phyloP scores from a whole-genome alignment of 1,140 invertebrate species.

The Meloidogyne floridensis region DNA sequence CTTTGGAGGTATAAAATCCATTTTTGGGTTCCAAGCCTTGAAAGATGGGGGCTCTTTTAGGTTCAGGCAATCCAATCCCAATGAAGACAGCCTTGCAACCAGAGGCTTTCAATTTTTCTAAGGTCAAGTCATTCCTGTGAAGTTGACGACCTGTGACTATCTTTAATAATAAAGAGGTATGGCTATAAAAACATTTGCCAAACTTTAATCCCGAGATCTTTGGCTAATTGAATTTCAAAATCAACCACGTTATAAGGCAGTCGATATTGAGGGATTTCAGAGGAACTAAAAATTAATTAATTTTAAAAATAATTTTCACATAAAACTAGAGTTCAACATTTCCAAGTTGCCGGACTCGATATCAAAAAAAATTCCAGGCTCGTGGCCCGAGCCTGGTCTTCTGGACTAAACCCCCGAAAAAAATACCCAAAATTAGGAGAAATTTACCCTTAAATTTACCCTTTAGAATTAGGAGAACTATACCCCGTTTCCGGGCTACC shows the following conservation, averaged over 20 bases:
- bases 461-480: no score
- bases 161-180: constrained; percentile 50
- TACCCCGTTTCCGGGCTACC: no score
- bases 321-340: no score
- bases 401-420: no score
- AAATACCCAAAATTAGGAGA: no score
- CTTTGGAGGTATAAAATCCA: constrained; percentile 94
- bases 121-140: constrained; percentile 66
- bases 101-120: constrained; percentile 72
- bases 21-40: constrained; percentile 76
- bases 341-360: no score
- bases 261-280: constrained; percentile 95
- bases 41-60: constrained; percentile 82
- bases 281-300: constrained; percentile 72
- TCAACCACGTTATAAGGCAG: constrained; percentile 87
- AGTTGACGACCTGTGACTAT: constrained; percentile 66
- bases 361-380: no score
- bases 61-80: constrained; percentile 89
- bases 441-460: no score
- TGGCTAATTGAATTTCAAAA: constrained; percentile 87
- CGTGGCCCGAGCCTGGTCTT: no score
- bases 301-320: neutral
- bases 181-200: constrained; percentile 42
- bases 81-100: constrained; percentile 78
- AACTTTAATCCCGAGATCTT: constrained; percentile 88